These are phyloP conservation scores for Octodonta nipae DNA, from an alignment of 2,888 invertebrate species.

Conservation along the genomic window DNA sequence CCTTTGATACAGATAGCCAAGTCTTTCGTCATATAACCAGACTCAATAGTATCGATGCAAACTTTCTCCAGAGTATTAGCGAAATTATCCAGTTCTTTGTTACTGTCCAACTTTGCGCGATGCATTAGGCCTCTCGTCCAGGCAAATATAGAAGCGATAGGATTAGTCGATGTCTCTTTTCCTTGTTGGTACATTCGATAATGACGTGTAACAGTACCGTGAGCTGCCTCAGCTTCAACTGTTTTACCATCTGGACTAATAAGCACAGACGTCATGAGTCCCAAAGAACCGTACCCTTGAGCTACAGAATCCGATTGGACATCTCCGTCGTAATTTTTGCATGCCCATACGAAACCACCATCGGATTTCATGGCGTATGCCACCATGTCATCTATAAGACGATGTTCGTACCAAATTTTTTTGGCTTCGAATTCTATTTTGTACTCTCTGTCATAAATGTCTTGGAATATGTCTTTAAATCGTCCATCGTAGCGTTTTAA, in stretches of 20 bases:
- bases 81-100: conserved; percentile 60
- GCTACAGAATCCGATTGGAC: conserved; percentile 97
- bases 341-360: conserved; percentile 99
- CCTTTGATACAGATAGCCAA: conserved; percentile 96
- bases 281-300: conserved; percentile 80
- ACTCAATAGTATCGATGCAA: conserved; percentile 88
- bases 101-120: conserved; percentile 85
- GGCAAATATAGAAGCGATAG: conserved; percentile 97
- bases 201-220: conserved; percentile 57
- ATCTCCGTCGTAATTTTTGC: conserved; percentile 98
- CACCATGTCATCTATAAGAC: conserved; percentile 98
- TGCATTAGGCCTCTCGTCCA: conserved; percentile 82
- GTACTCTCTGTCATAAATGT: conserved; percentile 82
- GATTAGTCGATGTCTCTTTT: conserved; percentile 96
- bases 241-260: conserved; percentile 96
- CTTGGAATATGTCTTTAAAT: conserved; percentile 41
- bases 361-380: conserved; percentile 95
- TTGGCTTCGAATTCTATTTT: conserved; percentile 69
- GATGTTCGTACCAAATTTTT: conserved; percentile 94
- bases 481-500: conserved; percentile 45
- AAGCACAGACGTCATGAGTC: conserved; percentile 95
- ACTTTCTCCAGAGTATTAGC: conserved; percentile 78
- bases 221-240: conserved; percentile 95
- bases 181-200: conserved; percentile 74
- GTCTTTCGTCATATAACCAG: conserved; percentile 95